Conservation (phyloP, 1,140 invertebrate species). For the Ericerus pela region DNA sequence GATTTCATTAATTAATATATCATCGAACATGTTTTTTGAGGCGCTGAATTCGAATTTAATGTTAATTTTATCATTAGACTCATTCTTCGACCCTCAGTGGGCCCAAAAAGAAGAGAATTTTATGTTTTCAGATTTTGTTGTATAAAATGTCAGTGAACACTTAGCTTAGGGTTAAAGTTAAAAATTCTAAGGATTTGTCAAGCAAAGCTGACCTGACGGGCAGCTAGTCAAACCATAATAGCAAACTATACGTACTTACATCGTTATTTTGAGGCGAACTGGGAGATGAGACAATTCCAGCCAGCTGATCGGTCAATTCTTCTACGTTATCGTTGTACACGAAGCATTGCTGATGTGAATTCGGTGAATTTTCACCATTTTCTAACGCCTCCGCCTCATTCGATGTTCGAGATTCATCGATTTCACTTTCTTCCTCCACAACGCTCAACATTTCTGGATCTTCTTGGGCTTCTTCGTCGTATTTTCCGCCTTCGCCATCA, state of each 20-base stretch:
- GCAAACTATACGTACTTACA: slow-evolving; percentile 4
- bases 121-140: too few species aligned
- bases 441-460: slow-evolving; percentile 26
- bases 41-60: too few species aligned
- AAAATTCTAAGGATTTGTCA: too few species aligned
- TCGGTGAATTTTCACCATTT: slow-evolving; percentile 14
- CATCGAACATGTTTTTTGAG: too few species aligned
- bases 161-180: too few species aligned
- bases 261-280: neutral
- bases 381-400: slow-evolving; percentile 26
- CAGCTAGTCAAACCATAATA: neutral
- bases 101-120: too few species aligned
- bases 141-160: too few species aligned
- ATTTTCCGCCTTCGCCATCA: slow-evolving; percentile 24
- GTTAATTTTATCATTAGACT: too few species aligned
- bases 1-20: too few species aligned
- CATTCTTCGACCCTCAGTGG: too few species aligned
- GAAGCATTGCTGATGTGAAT: slow-evolving; percentile 36
- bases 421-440: slow-evolving; percentile 18
- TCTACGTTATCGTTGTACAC: slow-evolving; percentile 58
- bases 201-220: too few species aligned
- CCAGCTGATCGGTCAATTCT: slow-evolving; percentile 36
- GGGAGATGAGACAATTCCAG: neutral
- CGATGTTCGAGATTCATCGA: slow-evolving; percentile 29
- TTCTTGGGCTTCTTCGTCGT: slow-evolving; percentile 27